Percentiles rank a stretch among this genome's conserved stretches.
Evolutionary conservation across 2,888 invertebrate species (phyloP).

Genomic region (Pyralis farinalis): DNA sequence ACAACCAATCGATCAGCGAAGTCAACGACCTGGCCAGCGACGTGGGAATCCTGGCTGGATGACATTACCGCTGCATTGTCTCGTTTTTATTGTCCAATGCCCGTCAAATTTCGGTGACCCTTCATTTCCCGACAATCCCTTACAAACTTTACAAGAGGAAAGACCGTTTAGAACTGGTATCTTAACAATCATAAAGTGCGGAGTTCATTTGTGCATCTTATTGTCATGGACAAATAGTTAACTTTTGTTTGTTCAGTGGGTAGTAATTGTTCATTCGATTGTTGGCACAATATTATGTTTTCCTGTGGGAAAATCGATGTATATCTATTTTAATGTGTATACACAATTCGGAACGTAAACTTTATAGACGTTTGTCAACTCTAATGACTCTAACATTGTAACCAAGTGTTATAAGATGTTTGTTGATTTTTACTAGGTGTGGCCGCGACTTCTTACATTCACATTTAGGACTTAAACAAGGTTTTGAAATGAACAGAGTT

Average conservation of each 20-base stretch:
- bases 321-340: slow-evolving; percentile 39
- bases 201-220: not conserved
- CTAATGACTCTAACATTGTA: no score
- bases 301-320: slow-evolving; percentile 37
- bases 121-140: slow-evolving; percentile 5
- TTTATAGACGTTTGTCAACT: no score
- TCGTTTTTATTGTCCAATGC: slow-evolving; percentile 36
- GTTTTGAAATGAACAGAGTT: no score
- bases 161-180: slow-evolving; percentile 1
- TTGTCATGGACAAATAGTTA: slow-evolving; percentile 4
- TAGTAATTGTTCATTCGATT: not conserved
- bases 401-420: no score
- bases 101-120: slow-evolving; percentile 22
- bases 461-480: no score
- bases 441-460: no score
- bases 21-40: slow-evolving; percentile 66
- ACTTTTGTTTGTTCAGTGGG: slow-evolving; percentile 7
- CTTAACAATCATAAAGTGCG: not conserved
- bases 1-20: slow-evolving; percentile 51
- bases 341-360: slow-evolving; percentile 7
- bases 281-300: slow-evolving; percentile 29
- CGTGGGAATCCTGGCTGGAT: slow-evolving; percentile 64
- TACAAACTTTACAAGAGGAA: not conserved
- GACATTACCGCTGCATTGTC: slow-evolving; percentile 48
- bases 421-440: no score